Evolutionary conservation across 2,797 vertebrate species (phyloP).

Genomic region (Phaenicophaeus curvirostris): DNA sequence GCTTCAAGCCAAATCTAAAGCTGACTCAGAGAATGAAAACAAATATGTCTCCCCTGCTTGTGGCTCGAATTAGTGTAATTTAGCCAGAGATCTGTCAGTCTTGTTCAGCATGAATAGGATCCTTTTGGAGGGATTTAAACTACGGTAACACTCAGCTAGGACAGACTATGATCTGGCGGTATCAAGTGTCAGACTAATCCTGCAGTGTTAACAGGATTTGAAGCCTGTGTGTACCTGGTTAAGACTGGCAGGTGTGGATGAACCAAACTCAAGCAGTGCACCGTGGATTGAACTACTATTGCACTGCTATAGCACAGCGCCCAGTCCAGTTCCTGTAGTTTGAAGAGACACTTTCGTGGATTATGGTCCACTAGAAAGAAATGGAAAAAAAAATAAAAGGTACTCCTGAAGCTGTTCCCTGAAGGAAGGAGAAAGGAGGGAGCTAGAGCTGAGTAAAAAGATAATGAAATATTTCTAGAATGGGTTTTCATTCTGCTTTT

Average conservation of each 20-base stretch:
- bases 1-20: constrained; percentile 9
- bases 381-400: background rate
- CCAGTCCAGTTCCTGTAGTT: background rate
- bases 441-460: background rate
- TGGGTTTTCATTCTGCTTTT: background rate
- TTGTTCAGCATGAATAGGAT: background rate
- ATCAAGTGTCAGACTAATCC: background rate
- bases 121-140: background rate
- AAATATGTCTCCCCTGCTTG: background rate
- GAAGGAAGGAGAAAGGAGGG: background rate
- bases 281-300: too few relatives aligned
- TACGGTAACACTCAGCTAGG: background rate
- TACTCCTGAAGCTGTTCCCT: background rate
- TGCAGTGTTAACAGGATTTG: background rate
- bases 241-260: background rate
- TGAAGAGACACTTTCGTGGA: background rate
- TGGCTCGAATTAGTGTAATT: constrained; percentile 29
- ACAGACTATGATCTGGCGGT: background rate
- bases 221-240: background rate
- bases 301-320: accelerated
- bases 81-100: constrained; percentile 27
- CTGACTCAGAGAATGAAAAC: background rate
- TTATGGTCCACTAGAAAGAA: background rate
- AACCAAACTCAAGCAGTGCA: background rate
- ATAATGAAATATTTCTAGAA: background rate